phyloP scores from a whole-genome alignment of 2,113 vertebrate species.

The Marmota flaviventris region DNA sequence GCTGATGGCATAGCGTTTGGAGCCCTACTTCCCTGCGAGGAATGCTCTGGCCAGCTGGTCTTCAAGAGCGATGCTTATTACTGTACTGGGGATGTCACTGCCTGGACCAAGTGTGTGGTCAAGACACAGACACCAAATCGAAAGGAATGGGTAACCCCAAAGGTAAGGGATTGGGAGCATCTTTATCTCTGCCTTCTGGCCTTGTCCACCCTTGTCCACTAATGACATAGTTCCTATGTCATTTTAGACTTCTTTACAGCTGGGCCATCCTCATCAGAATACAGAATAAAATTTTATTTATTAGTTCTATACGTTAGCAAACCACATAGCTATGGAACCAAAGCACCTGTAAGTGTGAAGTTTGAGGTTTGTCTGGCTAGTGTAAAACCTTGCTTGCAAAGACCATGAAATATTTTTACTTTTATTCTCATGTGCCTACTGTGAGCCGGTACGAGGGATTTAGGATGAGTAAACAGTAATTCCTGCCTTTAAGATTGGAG shows the following conservation, averaged over 20 bases:
- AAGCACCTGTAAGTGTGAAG: neutral
- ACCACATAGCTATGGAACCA: neutral
- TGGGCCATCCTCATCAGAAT: neutral
- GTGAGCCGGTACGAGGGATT: neutral
- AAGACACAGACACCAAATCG: constrained; percentile 93
- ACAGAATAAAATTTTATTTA: neutral
- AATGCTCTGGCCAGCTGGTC: constrained; percentile 95
- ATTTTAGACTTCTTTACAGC: neutral
- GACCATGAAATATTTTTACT: neutral
- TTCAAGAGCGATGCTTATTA: constrained; percentile 96
- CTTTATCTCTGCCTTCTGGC: neutral
- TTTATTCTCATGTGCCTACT: neutral
- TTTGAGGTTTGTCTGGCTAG: accelerated
- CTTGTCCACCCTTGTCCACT: neutral
- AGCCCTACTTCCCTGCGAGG: constrained; percentile 92
- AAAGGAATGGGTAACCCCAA: constrained; percentile 95
- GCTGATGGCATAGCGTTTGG: constrained; percentile 96
- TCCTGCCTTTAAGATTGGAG: neutral
- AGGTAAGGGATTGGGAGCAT: constrained; percentile 86
- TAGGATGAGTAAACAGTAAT: neutral
- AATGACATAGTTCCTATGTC: neutral
- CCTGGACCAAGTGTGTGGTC: constrained; percentile 98
- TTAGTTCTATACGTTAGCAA: neutral
- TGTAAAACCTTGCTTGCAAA: neutral
- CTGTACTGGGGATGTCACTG: constrained; percentile 96